phyloP scores from a whole-genome alignment of 2,797 vertebrate species.

The Coccyzus lansbergi region DNA sequence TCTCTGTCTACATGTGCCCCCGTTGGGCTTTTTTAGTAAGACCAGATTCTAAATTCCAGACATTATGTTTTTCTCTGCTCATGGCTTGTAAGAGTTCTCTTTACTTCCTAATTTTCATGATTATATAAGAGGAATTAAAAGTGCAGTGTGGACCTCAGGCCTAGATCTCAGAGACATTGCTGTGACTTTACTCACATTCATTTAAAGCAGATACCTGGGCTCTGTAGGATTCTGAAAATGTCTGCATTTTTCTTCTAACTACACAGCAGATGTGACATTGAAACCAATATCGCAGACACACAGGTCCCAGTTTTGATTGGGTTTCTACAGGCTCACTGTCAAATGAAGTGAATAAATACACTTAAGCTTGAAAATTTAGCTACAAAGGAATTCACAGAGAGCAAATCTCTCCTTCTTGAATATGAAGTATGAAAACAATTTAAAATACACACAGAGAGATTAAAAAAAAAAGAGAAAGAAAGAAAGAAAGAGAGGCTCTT shows the following conservation, averaged over 20 bases:
- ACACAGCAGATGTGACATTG: neutral
- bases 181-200: accelerated
- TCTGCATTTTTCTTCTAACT: neutral
- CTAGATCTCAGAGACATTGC: neutral
- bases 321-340: neutral
- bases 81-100: neutral
- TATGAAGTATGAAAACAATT: neutral
- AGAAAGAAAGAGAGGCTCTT: neutral
- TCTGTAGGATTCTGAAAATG: neutral
- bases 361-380: neutral
- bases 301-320: neutral
- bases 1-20: neutral
- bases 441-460: too few relatives aligned
- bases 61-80: neutral
- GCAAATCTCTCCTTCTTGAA: neutral
- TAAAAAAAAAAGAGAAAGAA: neutral
- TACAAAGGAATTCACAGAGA: neutral
- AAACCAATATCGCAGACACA: neutral
- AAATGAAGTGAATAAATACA: neutral
- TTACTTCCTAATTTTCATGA: neutral
- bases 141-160: neutral
- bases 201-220: neutral
- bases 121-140: neutral
- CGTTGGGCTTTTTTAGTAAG: neutral
- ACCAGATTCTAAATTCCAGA: neutral